A percentile compares a stretch with the other conserved stretches of the same genome.
Evolutionary conservation across 2,113 vertebrate genomes (phyloP).

Genomic region (Tricholaema leucomelas): DNA sequence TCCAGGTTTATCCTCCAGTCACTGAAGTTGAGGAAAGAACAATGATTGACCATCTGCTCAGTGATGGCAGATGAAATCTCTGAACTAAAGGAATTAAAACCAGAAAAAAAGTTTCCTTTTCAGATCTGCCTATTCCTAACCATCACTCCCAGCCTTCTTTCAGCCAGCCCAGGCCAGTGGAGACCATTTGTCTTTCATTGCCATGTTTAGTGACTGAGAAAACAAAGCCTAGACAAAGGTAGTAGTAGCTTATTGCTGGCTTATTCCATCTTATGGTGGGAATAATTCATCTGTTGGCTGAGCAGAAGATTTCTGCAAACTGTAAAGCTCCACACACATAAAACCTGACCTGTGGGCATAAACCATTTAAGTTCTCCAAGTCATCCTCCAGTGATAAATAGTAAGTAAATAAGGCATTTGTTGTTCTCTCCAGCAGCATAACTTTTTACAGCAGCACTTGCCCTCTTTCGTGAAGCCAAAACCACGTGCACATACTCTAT

Average conservation of each 20-base stretch:
- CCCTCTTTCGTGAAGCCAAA: neutral
- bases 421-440: neutral
- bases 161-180: neutral
- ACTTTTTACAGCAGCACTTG: neutral
- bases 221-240: constrained; percentile 17
- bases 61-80: neutral
- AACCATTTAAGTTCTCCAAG: neutral
- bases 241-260: neutral
- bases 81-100: neutral
- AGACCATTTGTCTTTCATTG: neutral
- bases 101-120: neutral
- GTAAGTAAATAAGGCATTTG: constrained; percentile 25
- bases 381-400: neutral
- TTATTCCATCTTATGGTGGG: neutral
- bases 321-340: neutral
- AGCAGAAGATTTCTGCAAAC: constrained; percentile 25
- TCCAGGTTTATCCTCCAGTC: neutral
- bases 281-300: constrained; percentile 14
- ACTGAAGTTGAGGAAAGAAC: neutral
- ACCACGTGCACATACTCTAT: neutral
- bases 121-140: neutral
- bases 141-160: neutral
- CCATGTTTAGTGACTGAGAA: neutral
- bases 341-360: constrained; percentile 13
- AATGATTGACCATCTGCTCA: neutral